A percentile compares a stretch with the other conserved stretches of the same genome.
phyloP scores from a whole-genome alignment of 1,140 invertebrate genomes.

The Chrysomallon squamiferum region DNA sequence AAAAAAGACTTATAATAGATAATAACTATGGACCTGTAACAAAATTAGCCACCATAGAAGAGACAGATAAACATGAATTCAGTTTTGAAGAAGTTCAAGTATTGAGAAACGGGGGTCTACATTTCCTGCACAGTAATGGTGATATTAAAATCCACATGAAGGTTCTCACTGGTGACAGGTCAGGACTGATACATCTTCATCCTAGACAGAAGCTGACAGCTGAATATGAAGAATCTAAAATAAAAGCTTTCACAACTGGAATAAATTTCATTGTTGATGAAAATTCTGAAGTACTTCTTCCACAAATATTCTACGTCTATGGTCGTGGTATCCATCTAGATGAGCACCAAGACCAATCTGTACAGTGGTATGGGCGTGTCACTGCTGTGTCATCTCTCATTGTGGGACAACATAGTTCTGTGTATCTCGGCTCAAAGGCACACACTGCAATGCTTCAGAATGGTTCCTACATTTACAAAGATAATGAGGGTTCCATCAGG shows the following conservation, averaged over 20 bases:
- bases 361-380: slow-evolving; percentile 34
- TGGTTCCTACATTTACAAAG: slow-evolving; percentile 25
- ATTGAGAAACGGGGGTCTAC: slow-evolving; percentile 35
- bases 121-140: slow-evolving; percentile 29
- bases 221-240: slow-evolving; percentile 36
- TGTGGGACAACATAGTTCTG: slow-evolving; percentile 33
- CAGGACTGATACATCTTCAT: slow-evolving; percentile 43
- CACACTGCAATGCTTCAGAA: slow-evolving; percentile 39
- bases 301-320: slow-evolving; percentile 39
- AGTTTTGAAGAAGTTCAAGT: slow-evolving; percentile 49
- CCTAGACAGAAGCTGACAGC: slow-evolving; percentile 31
- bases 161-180: slow-evolving; percentile 36
- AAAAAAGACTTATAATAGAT: slow-evolving; percentile 38
- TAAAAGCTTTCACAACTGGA: slow-evolving; percentile 40
- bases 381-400: slow-evolving; percentile 39
- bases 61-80: slow-evolving; percentile 21
- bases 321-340: slow-evolving; percentile 31
- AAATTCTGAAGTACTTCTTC: slow-evolving; percentile 40
- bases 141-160: slow-evolving; percentile 27
- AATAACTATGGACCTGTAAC: slow-evolving; percentile 35
- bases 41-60: slow-evolving; percentile 43
- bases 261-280: slow-evolving; percentile 49
- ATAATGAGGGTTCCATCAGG: slow-evolving; percentile 29
- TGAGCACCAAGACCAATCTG: too few species aligned
- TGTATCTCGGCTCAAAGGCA: slow-evolving; percentile 31